These are phyloP conservation scores for Coptodon bakossiorum DNA, from an alignment of 2,113 vertebrate species.

Conservation along the genomic window DNA sequence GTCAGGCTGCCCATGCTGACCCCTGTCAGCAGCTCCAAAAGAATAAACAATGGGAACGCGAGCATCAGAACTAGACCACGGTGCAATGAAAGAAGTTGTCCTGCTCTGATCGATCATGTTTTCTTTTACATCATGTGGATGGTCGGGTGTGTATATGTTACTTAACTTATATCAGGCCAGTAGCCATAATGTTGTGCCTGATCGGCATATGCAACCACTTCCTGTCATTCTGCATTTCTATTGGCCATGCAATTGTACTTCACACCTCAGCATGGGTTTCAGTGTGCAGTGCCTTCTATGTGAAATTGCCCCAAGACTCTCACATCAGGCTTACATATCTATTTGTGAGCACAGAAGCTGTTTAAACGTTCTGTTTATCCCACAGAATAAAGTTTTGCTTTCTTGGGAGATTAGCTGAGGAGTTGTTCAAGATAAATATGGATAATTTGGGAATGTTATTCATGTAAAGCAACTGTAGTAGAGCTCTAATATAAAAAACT, in stretches of 20 bases:
- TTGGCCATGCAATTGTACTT: neutral
- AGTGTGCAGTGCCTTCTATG: neutral
- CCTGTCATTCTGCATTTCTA: neutral
- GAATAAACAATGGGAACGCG: neutral
- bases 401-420: neutral
- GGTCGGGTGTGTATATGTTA: neutral
- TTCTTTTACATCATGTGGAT: neutral
- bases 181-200: neutral
- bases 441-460: neutral
- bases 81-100: neutral
- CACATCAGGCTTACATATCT: neutral
- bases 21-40: neutral
- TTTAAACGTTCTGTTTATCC: neutral
- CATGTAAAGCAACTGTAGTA: neutral
- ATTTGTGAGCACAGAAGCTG: neutral
- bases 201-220: fast-evolving
- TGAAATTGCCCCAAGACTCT: neutral
- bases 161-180: neutral
- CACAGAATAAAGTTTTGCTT: neutral
- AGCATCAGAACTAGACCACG: neutral
- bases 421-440: neutral
- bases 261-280: neutral
- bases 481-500: neutral
- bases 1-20: neutral
- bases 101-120: neutral